Evolutionary conservation across 2,797 vertebrate genomes (phyloP), one percentile per base, ranked within the genome.

Genomic region (Microctenopoma steveboyesi): DNA sequence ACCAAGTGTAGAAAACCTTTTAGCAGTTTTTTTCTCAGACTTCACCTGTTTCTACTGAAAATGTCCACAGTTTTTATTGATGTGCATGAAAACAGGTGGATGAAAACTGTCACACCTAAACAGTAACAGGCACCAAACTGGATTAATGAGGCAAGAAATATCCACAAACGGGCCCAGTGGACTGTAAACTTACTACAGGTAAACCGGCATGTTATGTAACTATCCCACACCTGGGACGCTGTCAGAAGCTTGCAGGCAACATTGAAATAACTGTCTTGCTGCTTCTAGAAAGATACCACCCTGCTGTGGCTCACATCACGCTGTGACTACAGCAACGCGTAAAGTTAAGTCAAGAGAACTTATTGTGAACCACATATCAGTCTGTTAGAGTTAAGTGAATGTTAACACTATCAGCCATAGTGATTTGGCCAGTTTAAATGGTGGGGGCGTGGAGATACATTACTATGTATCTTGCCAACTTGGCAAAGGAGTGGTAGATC

Each of bases 101-200:
- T 22, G 11, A n/a, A 47, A 48, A 53, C n/a, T 43, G 15, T 18
- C 53, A 27, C 43, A 18, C 9, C 22, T 63, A 33, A 65, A 55
- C 18, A 62, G 33, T 15, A 58, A 62, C 45, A 50, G n/a, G 49
- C 46, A 67, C n/a, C 39, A 49, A 40, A 15, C 15, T 40, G 42
- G 64, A 57, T 10, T 69, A 76, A 74, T 63, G 57, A 77, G 30
- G 18, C 39, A 37, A 27, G 14, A n/a, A 35, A 18, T 18, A 62
- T 43, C 16, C 3, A n/a, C 12, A 0, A 25, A 54, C 25, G 46
- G 2, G 47, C 5, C 33, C 12, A 55, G 35, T 58, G 45, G 53
- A 62, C 62, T 50, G 74, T 55, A 63, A 77, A 59, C 43, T 33
- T n/a, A n/a, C 16, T 46, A n/a, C 8, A 15, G 30, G 7, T 65